Evolutionary conservation across 2,797 vertebrate genomes (phyloP).

Genomic region (Urophycis tenuis): DNA sequence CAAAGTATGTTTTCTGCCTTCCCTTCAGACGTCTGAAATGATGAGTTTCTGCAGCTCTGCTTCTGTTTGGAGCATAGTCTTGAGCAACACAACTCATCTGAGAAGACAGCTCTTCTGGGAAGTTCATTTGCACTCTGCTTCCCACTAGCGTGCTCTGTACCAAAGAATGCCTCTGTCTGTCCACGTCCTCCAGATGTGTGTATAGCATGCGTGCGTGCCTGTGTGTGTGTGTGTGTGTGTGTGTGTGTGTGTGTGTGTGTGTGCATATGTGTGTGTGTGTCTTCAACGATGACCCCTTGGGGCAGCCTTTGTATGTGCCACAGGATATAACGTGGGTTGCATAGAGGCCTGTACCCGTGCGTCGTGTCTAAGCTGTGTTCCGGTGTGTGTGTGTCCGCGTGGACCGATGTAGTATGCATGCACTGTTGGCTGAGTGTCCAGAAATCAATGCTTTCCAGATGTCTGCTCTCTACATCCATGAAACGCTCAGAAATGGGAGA

Average conservation of each 20-base stretch:
- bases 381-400: background rate
- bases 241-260: background rate
- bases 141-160: constrained; percentile 39
- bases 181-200: constrained; percentile 14
- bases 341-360: no score
- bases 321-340: no score
- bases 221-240: constrained; percentile 1
- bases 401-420: background rate
- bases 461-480: constrained; percentile 16
- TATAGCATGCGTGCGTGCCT: constrained; percentile 9
- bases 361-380: background rate
- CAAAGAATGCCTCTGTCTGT: constrained; percentile 20
- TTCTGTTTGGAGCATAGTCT: background rate
- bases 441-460: constrained; percentile 27
- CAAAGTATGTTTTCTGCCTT: no score
- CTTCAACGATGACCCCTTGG: background rate
- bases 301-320: no score
- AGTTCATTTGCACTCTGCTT: background rate
- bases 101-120: background rate
- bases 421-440: background rate
- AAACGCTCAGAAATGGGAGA: constrained; percentile 9
- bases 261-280: background rate
- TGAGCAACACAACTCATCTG: background rate
- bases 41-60: no score
- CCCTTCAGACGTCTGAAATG: no score